Percentiles rank a stretch among this genome's conserved stretches.
phyloP scores from a whole-genome alignment of 2,888 invertebrate species.

The Chalcosyrphus nemorum region DNA sequence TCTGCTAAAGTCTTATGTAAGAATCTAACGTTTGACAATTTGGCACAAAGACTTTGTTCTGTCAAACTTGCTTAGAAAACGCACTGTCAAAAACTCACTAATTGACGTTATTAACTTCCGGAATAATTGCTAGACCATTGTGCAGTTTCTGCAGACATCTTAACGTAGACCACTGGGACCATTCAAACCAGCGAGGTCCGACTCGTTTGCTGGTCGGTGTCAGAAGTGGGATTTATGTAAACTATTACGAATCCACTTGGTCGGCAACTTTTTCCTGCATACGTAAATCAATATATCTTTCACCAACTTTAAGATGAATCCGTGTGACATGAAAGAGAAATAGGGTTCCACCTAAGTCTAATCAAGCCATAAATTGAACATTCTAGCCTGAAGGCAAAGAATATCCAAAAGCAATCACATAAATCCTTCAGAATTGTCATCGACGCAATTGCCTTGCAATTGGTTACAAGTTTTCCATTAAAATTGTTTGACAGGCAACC shows the following conservation, averaged over 20 bases:
- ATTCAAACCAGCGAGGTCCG: too few relatives aligned
- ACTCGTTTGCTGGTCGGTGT: not conserved
- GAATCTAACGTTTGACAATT: too few relatives aligned
- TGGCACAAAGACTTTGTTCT: too few relatives aligned
- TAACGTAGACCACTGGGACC: too few relatives aligned
- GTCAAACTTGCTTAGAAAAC: too few relatives aligned
- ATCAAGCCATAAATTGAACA: conserved; percentile 24
- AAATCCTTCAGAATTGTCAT: conserved; percentile 67
- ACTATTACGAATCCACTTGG: too few relatives aligned
- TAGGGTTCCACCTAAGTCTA: not conserved
- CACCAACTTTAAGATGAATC: not conserved
- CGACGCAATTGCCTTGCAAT: conserved; percentile 53
- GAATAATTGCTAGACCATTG: too few relatives aligned
- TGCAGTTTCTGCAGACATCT: too few relatives aligned
- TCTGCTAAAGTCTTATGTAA: too few relatives aligned
- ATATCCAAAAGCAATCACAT: conserved; percentile 59
- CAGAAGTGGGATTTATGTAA: not conserved
- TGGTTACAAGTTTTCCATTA: conserved; percentile 51
- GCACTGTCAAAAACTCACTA: too few relatives aligned
- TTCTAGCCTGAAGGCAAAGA: not conserved
- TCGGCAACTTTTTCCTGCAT: too few relatives aligned
- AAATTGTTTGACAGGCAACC: conserved; percentile 24
- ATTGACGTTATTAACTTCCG: too few relatives aligned
- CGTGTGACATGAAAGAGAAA: not conserved
- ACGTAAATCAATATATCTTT: not conserved